Conservation (phyloP, 2,888 invertebrate species). For the Cheilosia soror region DNA sequence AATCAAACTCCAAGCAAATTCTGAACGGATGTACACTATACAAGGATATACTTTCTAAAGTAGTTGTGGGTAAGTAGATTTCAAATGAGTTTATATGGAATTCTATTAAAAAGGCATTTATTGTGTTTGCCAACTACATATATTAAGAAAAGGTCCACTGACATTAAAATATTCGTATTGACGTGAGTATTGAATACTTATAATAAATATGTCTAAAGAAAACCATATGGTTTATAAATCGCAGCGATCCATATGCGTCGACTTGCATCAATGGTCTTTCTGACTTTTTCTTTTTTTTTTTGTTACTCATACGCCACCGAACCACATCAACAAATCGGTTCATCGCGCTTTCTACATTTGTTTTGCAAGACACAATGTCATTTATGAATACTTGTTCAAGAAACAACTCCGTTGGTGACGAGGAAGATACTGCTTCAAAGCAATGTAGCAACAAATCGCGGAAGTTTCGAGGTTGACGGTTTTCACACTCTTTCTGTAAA, state of each 20-base stretch:
- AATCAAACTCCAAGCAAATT: too few relatives aligned
- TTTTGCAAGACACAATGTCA: neutral
- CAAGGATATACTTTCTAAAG: too few relatives aligned
- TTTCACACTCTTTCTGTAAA: slow-evolving; percentile 2
- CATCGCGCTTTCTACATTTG: neutral
- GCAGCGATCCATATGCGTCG: slow-evolving; percentile 2
- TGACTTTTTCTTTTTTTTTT: neutral
- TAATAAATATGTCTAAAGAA: too few relatives aligned
- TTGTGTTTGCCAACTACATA: too few relatives aligned
- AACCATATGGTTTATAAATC: neutral
- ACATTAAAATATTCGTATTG: too few relatives aligned
- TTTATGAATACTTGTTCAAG: neutral
- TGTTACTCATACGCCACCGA: slow-evolving; percentile 29
- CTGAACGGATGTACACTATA: too few relatives aligned
- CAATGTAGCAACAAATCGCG: slow-evolving; percentile 39
- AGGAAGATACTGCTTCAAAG: slow-evolving; percentile 13
- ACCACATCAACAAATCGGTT: neutral
- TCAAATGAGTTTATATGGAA: too few relatives aligned
- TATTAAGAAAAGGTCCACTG: too few relatives aligned
- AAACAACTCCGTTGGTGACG: neutral
- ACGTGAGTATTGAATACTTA: too few relatives aligned
- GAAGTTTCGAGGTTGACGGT: slow-evolving; percentile 51
- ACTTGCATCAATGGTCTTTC: neutral
- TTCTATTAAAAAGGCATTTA: too few relatives aligned
- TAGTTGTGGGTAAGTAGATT: too few relatives aligned